Conservation (phyloP, 2,797 vertebrate species). For the Spinus pinus region DNA sequence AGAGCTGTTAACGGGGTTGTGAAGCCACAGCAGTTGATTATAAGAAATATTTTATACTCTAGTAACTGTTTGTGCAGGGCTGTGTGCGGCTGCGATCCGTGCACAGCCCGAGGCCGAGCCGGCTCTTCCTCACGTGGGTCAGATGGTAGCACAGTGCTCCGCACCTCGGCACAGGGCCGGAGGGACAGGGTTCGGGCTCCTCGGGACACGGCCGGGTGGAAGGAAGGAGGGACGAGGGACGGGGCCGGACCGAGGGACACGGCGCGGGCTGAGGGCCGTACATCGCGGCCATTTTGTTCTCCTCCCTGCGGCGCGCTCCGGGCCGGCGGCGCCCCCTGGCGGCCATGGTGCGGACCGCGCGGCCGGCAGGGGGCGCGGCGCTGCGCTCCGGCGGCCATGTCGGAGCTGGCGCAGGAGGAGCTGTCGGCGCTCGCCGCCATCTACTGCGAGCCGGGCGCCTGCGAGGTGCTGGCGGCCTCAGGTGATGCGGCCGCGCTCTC, state of each 20-base stretch:
- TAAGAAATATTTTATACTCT: no score
- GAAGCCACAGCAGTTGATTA: fast-evolving
- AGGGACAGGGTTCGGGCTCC: no score
- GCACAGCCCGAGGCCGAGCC: not conserved
- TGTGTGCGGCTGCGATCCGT: fast-evolving
- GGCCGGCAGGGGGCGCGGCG: not conserved
- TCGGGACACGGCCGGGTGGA: no score
- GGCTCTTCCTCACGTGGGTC: not conserved
- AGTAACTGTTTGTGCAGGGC: fast-evolving
- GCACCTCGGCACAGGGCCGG: no score
- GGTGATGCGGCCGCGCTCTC: constrained; percentile 22
- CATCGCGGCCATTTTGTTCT: no score
- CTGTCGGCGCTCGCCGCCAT: constrained; percentile 77
- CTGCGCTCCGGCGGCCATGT: constrained; percentile 33
- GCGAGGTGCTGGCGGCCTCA: constrained; percentile 67
- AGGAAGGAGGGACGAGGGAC: no score
- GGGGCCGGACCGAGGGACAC: no score
- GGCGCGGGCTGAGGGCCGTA: not conserved
- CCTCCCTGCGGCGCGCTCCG: fast-evolving
- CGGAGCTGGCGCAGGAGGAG: constrained; percentile 71
- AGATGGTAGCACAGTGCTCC: fast-evolving
- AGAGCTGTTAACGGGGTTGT: fast-evolving
- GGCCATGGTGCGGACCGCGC: not conserved
- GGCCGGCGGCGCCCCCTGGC: not conserved
- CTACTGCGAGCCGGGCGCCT: constrained; percentile 79